Percentiles rank a stretch among this genome's conserved stretches.
Evolutionary conservation across 2,797 vertebrate species (phyloP).

Genomic region (Silurus lanzhouensis): DNA sequence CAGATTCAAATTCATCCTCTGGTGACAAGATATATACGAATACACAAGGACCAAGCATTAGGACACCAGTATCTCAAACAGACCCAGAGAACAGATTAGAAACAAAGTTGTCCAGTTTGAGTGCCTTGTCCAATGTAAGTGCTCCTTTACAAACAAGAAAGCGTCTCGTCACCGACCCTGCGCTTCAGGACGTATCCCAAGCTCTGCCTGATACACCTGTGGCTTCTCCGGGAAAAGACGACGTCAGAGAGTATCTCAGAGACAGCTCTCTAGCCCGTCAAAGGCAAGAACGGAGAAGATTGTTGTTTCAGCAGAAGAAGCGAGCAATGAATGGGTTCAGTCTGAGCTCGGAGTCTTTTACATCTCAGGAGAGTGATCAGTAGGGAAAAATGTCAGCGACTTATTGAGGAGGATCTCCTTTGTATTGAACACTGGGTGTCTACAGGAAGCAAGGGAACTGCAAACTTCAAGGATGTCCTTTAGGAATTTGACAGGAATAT

Average conservation of each 20-base stretch:
- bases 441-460: background rate
- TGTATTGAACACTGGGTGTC: conserved; percentile 10
- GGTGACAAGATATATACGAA: conserved; percentile 4
- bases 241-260: conserved; percentile 47
- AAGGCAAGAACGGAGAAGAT: conserved; percentile 51
- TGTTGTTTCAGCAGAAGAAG: conserved; percentile 62
- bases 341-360: conserved; percentile 18
- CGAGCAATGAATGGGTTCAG: conserved; percentile 64
- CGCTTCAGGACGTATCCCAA: conserved; percentile 50
- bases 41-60: background rate
- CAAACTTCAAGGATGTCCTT: background rate
- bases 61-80: background rate
- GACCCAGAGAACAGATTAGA: conserved; percentile 1
- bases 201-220: conserved; percentile 49
- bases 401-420: conserved; percentile 3
- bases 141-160: background rate
- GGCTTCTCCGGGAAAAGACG: conserved; percentile 44
- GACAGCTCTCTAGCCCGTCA: conserved; percentile 51
- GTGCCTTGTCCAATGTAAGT: background rate
- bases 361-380: conserved; percentile 12
- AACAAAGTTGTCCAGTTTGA: conserved; percentile 12
- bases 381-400: conserved; percentile 15
- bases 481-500: conserved; percentile 16
- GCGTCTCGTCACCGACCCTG: conserved; percentile 40
- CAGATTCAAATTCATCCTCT: conserved; percentile 7